Conservation (phyloP, 2,888 invertebrate species). For the Xanthorhoe designata region DNA sequence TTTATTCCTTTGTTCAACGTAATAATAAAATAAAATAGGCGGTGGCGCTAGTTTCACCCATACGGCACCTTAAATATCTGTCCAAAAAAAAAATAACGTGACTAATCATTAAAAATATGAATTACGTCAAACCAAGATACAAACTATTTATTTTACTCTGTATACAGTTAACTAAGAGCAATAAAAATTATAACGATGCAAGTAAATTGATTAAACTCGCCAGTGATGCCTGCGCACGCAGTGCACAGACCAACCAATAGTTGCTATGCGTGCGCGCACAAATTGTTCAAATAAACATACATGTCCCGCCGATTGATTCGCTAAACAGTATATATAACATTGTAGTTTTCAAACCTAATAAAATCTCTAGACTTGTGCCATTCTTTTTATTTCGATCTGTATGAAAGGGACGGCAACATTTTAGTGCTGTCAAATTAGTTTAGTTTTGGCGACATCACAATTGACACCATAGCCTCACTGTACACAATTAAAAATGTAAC, state of each 20-base stretch:
- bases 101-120: no score
- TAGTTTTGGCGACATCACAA: no score
- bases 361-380: neutral
- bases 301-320: conserved; percentile 7
- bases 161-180: neutral
- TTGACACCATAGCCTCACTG: no score
- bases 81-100: no score
- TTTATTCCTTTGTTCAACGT: no score
- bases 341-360: neutral
- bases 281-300: conserved; percentile 6
- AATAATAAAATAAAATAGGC: no score
- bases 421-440: no score
- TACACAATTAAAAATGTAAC: no score
- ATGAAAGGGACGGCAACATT: no score
- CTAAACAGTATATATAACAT: neutral
- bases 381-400: no score
- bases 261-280: conserved; percentile 6
- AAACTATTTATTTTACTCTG: neutral
- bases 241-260: neutral
- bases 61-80: no score
- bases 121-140: neutral
- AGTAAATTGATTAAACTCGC: conserved; percentile 12
- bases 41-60: no score
- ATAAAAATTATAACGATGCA: conserved; percentile 7
- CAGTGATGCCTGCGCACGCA: conserved; percentile 2